Evolutionary conservation across 2,888 invertebrate genomes (phyloP).

Genomic region (Seladonia tumulorum): DNA sequence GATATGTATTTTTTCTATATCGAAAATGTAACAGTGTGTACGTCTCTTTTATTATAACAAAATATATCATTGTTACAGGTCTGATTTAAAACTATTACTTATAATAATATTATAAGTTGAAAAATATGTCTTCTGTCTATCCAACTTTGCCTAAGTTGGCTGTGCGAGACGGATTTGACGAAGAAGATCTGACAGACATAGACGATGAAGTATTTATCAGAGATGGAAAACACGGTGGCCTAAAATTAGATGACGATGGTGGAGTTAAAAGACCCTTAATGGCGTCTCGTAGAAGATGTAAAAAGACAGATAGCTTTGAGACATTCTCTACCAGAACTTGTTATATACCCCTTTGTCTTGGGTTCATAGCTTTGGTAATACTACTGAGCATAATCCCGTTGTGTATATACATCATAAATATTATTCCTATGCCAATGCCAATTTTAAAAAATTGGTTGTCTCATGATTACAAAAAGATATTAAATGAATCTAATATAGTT

Average conservation of each 20-base stretch:
- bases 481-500: slow-evolving; percentile 81
- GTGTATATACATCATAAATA: slow-evolving; percentile 87
- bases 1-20: not conserved
- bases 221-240: slow-evolving; percentile 88
- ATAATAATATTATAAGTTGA: slow-evolving; percentile 26
- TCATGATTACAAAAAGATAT: slow-evolving; percentile 68
- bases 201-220: slow-evolving; percentile 92
- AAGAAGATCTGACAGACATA: slow-evolving; percentile 90
- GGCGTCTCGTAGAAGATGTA: slow-evolving; percentile 89
- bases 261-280: slow-evolving; percentile 90
- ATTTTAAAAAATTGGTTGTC: slow-evolving; percentile 87
- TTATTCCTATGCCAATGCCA: slow-evolving; percentile 88
- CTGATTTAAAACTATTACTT: slow-evolving; percentile 1
- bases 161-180: slow-evolving; percentile 89
- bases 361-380: slow-evolving; percentile 86
- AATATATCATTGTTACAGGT: not conserved
- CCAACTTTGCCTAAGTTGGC: slow-evolving; percentile 87
- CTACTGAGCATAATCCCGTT: slow-evolving; percentile 87
- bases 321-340: slow-evolving; percentile 86
- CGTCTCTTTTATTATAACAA: not conserved
- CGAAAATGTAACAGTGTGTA: slow-evolving; percentile 6
- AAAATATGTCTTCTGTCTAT: slow-evolving; percentile 86
- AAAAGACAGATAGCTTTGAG: slow-evolving; percentile 84
- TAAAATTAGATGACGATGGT: slow-evolving; percentile 88
- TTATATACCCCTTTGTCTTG: slow-evolving; percentile 89